phyloP scores from a whole-genome alignment of 1,140 invertebrate genomes.

The Penaeus chinensis region DNA sequence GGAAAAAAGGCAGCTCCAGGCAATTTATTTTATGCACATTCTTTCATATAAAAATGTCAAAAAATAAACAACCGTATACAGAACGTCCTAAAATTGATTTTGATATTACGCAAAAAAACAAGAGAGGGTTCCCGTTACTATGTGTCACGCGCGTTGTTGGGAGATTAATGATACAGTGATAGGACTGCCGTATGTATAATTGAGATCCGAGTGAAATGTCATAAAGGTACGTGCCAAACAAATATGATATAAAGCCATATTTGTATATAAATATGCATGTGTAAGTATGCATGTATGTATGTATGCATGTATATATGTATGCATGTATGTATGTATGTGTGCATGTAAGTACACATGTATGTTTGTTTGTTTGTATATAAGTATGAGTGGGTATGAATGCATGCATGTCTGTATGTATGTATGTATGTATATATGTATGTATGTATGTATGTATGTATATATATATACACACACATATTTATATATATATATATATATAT shows the following conservation, averaged over 20 bases:
- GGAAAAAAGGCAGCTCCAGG: no score
- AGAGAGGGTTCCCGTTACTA: no score
- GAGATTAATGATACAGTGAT: no score
- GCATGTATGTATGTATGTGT: not conserved
- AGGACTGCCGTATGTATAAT: no score
- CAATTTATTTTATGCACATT: no score
- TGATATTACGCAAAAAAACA: no score
- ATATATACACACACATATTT: not conserved
- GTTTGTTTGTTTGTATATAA: not conserved
- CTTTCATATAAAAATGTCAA: no score
- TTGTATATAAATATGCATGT: not conserved
- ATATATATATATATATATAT: not conserved
- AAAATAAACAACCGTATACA: no score
- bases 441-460: not conserved
- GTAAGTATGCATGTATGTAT: not conserved
- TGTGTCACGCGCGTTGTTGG: no score
- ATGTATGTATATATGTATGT: slow-evolving; percentile 12
- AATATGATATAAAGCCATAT: not conserved
- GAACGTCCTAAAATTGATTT: no score
- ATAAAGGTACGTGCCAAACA: not conserved
- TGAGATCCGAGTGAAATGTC: no score
- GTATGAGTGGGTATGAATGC: not conserved
- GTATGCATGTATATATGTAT: not conserved
- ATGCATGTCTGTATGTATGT: slow-evolving; percentile 2
- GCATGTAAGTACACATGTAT: not conserved